Conservation (phyloP, 2,888 invertebrate genomes). For the Caenorhabditis sp. region DNA sequence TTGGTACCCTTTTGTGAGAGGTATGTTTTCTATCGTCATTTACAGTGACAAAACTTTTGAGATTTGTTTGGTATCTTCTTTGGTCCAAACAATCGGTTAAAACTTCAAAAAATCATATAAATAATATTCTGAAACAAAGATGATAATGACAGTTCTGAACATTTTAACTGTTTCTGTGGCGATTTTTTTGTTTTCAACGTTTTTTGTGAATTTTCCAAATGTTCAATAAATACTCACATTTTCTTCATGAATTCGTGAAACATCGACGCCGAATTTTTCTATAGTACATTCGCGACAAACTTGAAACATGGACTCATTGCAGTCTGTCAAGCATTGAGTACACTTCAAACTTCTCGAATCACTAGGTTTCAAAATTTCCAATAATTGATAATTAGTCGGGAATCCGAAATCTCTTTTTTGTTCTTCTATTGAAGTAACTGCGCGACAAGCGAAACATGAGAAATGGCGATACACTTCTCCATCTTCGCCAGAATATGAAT, state of each 20-base stretch:
- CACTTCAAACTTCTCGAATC: constrained; percentile 10
- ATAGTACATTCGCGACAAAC: constrained; percentile 29
- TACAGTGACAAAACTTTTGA: no score
- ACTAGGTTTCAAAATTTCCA: constrained; percentile 5
- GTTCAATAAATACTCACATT: neutral
- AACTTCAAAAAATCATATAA: no score
- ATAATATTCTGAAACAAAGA: no score
- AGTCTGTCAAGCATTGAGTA: constrained; percentile 1
- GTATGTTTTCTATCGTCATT: no score
- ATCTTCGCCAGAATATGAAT: constrained; percentile 4
- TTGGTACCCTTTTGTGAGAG: no score
- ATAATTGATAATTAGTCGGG: constrained; percentile 15
- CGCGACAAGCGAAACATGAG: constrained; percentile 8
- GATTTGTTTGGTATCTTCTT: no score
- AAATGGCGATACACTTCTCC: constrained; percentile 1
- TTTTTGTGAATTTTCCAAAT: neutral
- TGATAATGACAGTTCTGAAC: no score
- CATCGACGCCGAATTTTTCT: constrained; percentile 2
- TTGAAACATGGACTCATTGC: constrained; percentile 14
- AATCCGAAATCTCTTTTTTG: constrained; percentile 2
- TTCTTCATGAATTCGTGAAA: constrained; percentile 5
- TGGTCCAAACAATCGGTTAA: no score
- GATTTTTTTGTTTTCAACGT: neutral
- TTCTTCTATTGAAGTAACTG: neutral
- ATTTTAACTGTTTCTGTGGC: no score